Percentiles rank a stretch among this genome's conserved stretches.
These are phyloP conservation scores for Embiotoca jacksoni DNA, from an alignment of 2,113 vertebrate species.

Conservation along the genomic window DNA sequence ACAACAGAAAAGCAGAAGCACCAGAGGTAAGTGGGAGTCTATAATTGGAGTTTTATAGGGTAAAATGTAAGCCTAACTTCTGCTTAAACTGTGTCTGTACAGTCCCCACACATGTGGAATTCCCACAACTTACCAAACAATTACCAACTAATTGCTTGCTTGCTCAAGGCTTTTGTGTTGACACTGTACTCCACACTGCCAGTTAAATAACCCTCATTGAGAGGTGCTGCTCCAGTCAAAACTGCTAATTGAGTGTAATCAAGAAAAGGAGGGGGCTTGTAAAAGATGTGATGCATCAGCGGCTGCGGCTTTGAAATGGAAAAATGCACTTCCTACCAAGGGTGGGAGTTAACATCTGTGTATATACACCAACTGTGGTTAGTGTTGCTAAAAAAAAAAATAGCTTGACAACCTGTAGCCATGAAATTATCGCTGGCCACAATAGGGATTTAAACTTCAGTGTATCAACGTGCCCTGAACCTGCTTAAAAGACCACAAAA, in stretches of 20 bases:
- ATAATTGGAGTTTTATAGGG: neutral
- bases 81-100: constrained; percentile 3
- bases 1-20: constrained; percentile 2
- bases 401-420: constrained; percentile 1
- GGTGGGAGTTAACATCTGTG: constrained; percentile 46
- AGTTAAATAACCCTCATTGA: constrained; percentile 22
- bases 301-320: constrained; percentile 27
- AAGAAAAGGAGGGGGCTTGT: constrained; percentile 39
- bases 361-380: constrained; percentile 45
- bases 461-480: neutral
- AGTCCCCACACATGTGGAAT: neutral
- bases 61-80: neutral
- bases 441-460: constrained; percentile 23
- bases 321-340: constrained; percentile 39
- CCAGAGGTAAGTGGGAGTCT: neutral
- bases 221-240: constrained; percentile 29
- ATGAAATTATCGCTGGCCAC: constrained; percentile 41
- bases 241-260: constrained; percentile 52
- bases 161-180: constrained; percentile 25
- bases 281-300: constrained; percentile 43
- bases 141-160: constrained; percentile 35
- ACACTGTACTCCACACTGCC: constrained; percentile 3
- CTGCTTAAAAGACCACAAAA: neutral
- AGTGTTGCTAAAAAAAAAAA: constrained; percentile 33
- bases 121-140: constrained; percentile 30